Evolutionary conservation across 2,113 vertebrate species (phyloP).

Genomic region (Hepsetus odoe): DNA sequence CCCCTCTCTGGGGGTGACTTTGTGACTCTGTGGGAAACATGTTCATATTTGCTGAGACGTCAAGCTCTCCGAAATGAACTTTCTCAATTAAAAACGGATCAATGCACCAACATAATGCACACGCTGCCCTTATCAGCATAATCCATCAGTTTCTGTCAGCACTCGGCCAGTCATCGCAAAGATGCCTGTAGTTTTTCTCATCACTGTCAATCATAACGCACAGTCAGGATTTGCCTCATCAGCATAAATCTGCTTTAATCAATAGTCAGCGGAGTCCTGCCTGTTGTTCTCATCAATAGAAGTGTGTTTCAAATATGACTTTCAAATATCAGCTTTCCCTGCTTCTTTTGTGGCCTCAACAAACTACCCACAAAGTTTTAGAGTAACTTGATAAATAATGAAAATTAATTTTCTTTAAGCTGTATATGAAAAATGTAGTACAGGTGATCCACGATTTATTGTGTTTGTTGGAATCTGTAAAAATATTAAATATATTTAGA

Average conservation of each 20-base stretch:
- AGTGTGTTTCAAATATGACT: too few relatives aligned
- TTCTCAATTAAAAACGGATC: constrained; percentile 55
- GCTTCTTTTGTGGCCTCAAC: too few relatives aligned
- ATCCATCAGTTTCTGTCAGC: constrained; percentile 23
- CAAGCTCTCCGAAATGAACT: constrained; percentile 49
- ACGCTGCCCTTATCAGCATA: constrained; percentile 45
- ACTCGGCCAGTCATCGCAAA: neutral
- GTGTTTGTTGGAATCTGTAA: too few relatives aligned
- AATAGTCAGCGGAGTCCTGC: neutral
- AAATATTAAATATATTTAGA: too few relatives aligned
- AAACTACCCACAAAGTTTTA: too few relatives aligned
- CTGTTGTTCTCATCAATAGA: constrained; percentile 7
- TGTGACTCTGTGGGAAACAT: constrained; percentile 19
- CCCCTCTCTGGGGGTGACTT: constrained; percentile 20
- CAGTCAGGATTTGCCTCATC: neutral
- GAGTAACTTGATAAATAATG: too few relatives aligned
- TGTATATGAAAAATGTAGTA: too few relatives aligned
- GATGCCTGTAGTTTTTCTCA: constrained; percentile 30
- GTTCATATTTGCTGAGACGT: constrained; percentile 47
- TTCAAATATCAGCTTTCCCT: too few relatives aligned
- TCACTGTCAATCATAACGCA: constrained; percentile 32
- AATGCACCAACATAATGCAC: constrained; percentile 50
- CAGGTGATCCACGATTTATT: too few relatives aligned
- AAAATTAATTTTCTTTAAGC: too few relatives aligned
- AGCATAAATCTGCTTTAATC: neutral